A percentile compares a stretch with the other conserved stretches of the same genome.
Evolutionary conservation across 2,888 invertebrate genomes (phyloP).

Genomic region (Eupithecia subumbrata): DNA sequence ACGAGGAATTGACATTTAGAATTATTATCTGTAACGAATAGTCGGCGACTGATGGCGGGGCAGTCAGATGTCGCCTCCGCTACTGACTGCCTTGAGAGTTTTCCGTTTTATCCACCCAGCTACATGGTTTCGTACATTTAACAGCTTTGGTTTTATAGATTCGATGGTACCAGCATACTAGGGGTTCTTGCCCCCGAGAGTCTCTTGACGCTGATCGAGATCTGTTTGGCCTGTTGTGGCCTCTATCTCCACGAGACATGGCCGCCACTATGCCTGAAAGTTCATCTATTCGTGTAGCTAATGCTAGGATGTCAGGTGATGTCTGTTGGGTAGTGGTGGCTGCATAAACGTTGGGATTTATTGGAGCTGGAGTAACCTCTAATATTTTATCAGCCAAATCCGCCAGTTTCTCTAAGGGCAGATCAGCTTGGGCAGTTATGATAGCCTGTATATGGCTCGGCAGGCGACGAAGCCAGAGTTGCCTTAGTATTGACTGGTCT

Average conservation of each 20-base stretch:
- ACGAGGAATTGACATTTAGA: constrained; percentile 20
- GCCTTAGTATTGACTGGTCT: not conserved
- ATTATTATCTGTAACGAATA: constrained; percentile 31
- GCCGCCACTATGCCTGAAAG: not conserved
- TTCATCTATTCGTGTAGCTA: not conserved
- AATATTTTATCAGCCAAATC: not conserved
- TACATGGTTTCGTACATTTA: constrained; percentile 40
- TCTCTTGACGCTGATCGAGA: not conserved
- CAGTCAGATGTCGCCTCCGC: constrained; percentile 35
- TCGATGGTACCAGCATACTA: constrained; percentile 7
- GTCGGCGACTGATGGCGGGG: constrained; percentile 25
- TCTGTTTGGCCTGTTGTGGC: not conserved
- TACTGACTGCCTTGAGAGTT: constrained; percentile 29
- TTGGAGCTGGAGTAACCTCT: not conserved
- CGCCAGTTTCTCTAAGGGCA: not conserved
- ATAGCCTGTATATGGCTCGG: not conserved
- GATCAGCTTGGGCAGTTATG: not conserved
- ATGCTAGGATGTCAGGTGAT: not conserved
- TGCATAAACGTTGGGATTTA: not conserved
- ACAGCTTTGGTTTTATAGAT: not conserved
- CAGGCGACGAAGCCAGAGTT: constrained; percentile 8
- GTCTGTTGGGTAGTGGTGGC: not conserved
- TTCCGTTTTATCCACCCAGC: constrained; percentile 13
- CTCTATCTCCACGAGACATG: not conserved
- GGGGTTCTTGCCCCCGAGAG: not conserved